Percentiles rank a stretch among this genome's conserved stretches.
Evolutionary conservation across 2,888 invertebrate genomes (phyloP).

Genomic region (Allophyes oxyacanthae): DNA sequence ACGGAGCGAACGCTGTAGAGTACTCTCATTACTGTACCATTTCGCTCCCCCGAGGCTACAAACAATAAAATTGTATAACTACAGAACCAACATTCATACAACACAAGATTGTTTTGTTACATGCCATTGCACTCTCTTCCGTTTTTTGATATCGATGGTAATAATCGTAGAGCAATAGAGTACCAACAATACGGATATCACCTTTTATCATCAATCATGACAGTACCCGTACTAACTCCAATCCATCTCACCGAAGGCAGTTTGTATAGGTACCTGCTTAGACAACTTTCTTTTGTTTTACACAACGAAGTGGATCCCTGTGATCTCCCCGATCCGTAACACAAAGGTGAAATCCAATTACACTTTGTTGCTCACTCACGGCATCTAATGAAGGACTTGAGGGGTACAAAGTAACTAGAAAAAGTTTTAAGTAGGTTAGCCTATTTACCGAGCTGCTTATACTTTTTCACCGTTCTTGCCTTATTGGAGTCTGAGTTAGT

Average conservation of each 20-base stretch:
- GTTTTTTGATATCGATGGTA: conserved; percentile 10
- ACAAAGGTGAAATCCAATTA: conserved; percentile 64
- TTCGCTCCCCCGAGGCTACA: conserved; percentile 73
- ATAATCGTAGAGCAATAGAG: conserved; percentile 1
- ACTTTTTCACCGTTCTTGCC: background rate
- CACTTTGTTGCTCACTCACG: conserved; percentile 72
- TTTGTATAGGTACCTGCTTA: conserved; percentile 24
- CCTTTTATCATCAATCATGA: conserved; percentile 24
- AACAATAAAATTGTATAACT: conserved; percentile 62
- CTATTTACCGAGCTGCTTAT: conserved; percentile 24
- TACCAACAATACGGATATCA: conserved; percentile 5
- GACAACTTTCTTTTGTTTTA: conserved; percentile 67
- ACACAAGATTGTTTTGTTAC: conserved; percentile 20
- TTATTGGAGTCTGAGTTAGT: no score
- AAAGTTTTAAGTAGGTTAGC: conserved; percentile 51
- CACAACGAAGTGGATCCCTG: conserved; percentile 55
- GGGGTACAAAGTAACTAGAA: conserved; percentile 38
- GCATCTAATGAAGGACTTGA: conserved; percentile 67
- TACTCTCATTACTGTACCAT: conserved; percentile 78
- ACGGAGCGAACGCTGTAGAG: conserved; percentile 62
- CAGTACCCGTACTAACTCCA: background rate
- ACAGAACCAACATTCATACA: conserved; percentile 12
- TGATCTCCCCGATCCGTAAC: conserved; percentile 66
- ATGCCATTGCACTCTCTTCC: conserved; percentile 11
- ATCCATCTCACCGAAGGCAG: conserved; percentile 23